Conservation (phyloP, 2,113 vertebrate species). For the Ursus arctos region DNA sequence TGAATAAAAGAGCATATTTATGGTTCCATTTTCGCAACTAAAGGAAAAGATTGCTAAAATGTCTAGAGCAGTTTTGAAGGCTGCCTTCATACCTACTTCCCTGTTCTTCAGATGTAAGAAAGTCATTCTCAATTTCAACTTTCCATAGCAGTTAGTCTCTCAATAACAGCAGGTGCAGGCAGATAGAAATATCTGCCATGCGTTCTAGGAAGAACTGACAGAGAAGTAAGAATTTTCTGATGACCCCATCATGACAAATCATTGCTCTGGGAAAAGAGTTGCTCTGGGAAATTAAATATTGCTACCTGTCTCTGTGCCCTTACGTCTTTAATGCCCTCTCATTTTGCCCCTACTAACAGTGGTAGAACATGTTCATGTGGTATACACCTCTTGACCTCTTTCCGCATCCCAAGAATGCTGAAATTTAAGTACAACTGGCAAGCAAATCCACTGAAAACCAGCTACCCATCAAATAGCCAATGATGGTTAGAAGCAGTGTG, state of each 20-base stretch:
- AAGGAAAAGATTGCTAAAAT: slow-evolving; percentile 23
- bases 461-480: not conserved
- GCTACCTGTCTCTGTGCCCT: not conserved
- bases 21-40: slow-evolving; percentile 9
- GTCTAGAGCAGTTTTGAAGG: not conserved
- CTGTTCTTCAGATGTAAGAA: not conserved
- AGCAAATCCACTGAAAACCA: not conserved
- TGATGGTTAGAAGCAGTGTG: not conserved
- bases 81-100: not conserved
- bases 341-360: not conserved
- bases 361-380: not conserved
- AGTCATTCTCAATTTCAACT: not conserved
- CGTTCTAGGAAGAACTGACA: slow-evolving; percentile 24
- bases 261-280: not conserved
- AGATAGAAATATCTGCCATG: not conserved
- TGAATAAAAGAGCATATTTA: slow-evolving; percentile 53
- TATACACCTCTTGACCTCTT: not conserved
- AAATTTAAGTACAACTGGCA: not conserved
- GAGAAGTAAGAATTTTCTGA: slow-evolving; percentile 8
- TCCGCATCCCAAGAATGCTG: not conserved
- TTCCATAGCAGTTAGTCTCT: not conserved
- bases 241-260: not conserved
- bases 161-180: not conserved
- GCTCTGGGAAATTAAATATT: slow-evolving; percentile 36
- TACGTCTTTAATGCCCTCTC: not conserved